Conservation (phyloP, 2,888 invertebrate species). For the Cheilosia scutellata region DNA sequence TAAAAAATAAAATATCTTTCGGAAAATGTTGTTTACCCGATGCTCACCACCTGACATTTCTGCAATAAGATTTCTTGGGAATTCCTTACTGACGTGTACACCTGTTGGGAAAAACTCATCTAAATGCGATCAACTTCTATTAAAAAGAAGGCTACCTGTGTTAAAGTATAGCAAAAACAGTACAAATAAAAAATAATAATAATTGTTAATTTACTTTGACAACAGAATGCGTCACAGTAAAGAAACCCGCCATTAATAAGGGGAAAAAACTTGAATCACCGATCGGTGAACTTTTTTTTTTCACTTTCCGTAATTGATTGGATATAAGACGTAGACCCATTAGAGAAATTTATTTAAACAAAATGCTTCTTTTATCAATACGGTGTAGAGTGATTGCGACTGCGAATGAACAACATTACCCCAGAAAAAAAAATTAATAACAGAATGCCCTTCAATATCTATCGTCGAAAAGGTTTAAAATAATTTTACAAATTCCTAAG, state of each 20-base stretch:
- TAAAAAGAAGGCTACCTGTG: slow-evolving; percentile 12
- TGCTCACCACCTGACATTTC: not conserved
- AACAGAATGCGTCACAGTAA: slow-evolving; percentile 40
- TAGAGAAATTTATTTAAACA: not conserved
- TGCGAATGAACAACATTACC: too few relatives aligned
- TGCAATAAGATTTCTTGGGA: not conserved
- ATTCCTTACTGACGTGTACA: not conserved
- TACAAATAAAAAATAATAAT: slow-evolving; percentile 2
- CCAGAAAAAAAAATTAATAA: too few relatives aligned
- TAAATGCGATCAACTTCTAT: slow-evolving; percentile 23
- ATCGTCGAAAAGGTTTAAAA: too few relatives aligned
- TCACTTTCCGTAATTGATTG: slow-evolving; percentile 5
- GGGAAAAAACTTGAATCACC: slow-evolving; percentile 29
- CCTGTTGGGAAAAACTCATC: slow-evolving; percentile 1
- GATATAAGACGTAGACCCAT: not conserved
- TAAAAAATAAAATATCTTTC: too few relatives aligned
- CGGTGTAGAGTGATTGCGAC: too few relatives aligned
- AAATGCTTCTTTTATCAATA: not conserved
- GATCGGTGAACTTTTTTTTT: slow-evolving; percentile 1
- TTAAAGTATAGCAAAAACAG: not conserved
- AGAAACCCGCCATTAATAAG: slow-evolving; percentile 37
- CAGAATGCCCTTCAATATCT: too few relatives aligned
- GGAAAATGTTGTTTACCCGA: not conserved
- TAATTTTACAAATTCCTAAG: too few relatives aligned
- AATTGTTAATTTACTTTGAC: not conserved